These are phyloP conservation scores for Phataginus tricuspis DNA, from an alignment of 2,797 vertebrate species.

Conservation along the genomic window DNA sequence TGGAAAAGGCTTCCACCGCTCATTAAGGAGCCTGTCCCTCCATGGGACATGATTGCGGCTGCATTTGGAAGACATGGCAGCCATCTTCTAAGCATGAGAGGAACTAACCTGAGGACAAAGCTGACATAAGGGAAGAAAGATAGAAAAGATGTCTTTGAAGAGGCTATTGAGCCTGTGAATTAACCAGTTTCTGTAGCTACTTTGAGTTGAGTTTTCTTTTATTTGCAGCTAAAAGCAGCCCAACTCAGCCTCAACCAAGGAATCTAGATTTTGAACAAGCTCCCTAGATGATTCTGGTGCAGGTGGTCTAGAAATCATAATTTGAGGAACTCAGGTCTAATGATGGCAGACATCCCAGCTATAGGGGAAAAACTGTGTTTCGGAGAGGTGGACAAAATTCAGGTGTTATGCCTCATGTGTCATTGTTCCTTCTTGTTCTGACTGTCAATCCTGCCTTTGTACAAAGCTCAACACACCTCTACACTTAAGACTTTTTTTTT, in stretches of 20 bases:
- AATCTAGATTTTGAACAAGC: slow-evolving; percentile 10
- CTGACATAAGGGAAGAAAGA: not conserved
- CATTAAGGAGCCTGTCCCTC: not conserved
- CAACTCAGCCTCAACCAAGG: not conserved
- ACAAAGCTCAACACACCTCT: not conserved
- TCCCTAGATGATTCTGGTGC: not conserved
- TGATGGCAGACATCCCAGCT: not conserved
- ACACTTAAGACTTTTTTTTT: not conserved
- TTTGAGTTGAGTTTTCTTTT: not conserved
- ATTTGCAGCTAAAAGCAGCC: slow-evolving; percentile 13
- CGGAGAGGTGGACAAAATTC: not conserved
- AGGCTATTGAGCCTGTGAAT: not conserved
- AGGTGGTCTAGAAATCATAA: not conserved
- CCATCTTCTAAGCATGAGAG: not conserved
- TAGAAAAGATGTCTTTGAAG: not conserved
- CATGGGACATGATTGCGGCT: not conserved
- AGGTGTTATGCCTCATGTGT: not conserved
- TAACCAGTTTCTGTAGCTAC: not conserved
- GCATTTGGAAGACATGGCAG: not conserved
- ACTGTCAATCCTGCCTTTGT: not conserved
- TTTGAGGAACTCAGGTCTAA: slow-evolving; percentile 22
- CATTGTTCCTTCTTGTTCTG: not conserved
- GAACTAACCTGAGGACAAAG: not conserved
- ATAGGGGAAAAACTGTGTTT: not conserved
- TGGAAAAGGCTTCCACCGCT: not conserved